Percentiles rank a stretch among this genome's conserved stretches.
Conservation (phyloP, 1,140 invertebrate genomes). For the Drosophila dunni region DNA sequence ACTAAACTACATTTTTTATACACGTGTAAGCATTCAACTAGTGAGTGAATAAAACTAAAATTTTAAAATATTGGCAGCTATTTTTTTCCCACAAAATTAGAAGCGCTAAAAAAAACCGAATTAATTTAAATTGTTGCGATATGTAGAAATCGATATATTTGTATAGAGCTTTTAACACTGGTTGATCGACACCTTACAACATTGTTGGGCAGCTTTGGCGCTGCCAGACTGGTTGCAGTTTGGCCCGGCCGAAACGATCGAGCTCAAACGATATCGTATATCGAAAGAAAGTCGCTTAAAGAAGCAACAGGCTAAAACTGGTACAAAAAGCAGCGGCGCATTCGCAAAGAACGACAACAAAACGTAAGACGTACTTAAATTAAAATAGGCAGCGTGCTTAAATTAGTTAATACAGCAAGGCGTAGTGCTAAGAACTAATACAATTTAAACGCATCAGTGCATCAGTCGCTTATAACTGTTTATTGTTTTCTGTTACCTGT, state of each 20-base stretch:
- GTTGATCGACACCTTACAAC: not conserved
- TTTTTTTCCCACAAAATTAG: not conserved
- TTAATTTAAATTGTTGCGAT: not conserved
- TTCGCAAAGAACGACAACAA: constrained; percentile 10
- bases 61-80: constrained; percentile 9
- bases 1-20: constrained; percentile 33
- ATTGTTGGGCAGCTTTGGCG: not conserved
- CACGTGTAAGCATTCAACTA: constrained; percentile 46
- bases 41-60: constrained; percentile 38
- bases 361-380: not conserved
- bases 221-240: constrained; percentile 16
- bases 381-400: not conserved
- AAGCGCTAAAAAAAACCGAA: not conserved
- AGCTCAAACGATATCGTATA: constrained; percentile 22
- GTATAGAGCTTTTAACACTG: not conserved
- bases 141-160: too few species aligned
- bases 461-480: constrained; percentile 13
- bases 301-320: constrained; percentile 24
- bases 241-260: constrained; percentile 16
- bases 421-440: constrained; percentile 27
- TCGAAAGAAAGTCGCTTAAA: constrained; percentile 20
- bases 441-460: constrained; percentile 39
- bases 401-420: not conserved
- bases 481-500: not conserved
- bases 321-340: not conserved